Percentiles rank a stretch among this genome's conserved stretches.
Evolutionary conservation across 1,140 invertebrate species (phyloP).

Genomic region (Vanessa tameamea): DNA sequence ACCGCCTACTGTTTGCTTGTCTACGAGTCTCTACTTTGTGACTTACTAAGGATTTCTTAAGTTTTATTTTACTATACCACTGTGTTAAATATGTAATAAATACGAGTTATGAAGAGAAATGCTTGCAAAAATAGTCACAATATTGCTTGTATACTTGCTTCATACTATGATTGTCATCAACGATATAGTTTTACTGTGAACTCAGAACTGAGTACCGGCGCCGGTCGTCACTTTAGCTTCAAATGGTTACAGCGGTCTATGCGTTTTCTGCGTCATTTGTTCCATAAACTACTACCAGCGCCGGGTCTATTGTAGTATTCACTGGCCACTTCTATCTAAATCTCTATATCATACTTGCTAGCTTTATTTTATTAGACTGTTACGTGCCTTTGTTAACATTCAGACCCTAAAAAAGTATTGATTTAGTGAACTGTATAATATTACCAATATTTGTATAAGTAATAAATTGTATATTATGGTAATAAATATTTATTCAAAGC

Average conservation of each 20-base stretch:
- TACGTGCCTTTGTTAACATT: too few species aligned
- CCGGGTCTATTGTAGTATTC: not conserved
- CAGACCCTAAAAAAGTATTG: too few species aligned
- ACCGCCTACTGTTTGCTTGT: too few species aligned
- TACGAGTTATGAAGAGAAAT: not conserved
- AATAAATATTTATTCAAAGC: too few species aligned
- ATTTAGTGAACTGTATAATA: too few species aligned
- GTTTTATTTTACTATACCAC: too few species aligned
- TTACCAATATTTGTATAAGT: too few species aligned
- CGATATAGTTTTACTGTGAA: slow-evolving; percentile 2
- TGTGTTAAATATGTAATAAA: too few species aligned
- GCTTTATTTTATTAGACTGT: too few species aligned
- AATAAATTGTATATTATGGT: too few species aligned
- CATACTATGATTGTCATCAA: not conserved
- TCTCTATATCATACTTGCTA: not conserved
- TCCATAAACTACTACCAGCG: not conserved
- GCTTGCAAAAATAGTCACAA: not conserved
- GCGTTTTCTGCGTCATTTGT: slow-evolving; percentile 10
- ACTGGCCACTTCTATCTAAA: not conserved
- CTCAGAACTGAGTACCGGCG: not conserved
- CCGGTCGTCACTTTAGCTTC: not conserved
- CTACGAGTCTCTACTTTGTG: too few species aligned
- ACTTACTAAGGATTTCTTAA: too few species aligned
- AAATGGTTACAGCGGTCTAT: slow-evolving; percentile 4
- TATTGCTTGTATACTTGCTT: not conserved